Base-by-base conservation (phyloP, 2,113 vertebrate genomes). In the Dicaeum eximium region DNA sequence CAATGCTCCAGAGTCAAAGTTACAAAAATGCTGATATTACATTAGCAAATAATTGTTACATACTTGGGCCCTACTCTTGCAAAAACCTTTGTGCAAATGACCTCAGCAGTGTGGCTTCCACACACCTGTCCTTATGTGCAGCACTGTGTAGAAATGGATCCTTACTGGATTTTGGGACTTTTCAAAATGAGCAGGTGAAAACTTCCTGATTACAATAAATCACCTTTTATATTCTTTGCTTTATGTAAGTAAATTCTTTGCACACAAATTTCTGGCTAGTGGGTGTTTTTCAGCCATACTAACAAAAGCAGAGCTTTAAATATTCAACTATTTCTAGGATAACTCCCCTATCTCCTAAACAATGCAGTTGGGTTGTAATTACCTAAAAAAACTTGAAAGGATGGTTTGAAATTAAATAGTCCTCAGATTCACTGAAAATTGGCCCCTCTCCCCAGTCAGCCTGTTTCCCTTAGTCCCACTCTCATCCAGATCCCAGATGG, bases 401-500 rank as follows among this genome's bases (percentile, higher is more conserved):
- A 53, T 57, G 37, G 37, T 53, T 5, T 87, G 80, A 93, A 91
- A 51, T 62, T 57, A 57, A 89, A 33, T 33, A 86, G 35, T 50
- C n/a, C 45, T 72, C 18, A 54, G 61, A 92, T 40, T 33, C 53
- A 89, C 65, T 58, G 67, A 73, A 80, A 89, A 56, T 45, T 77
- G 57, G 58, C 78, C 95, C 21, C 82, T 89, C 80, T 95, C 62
- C 66, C 42, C 18, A 1, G 3, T 73, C 80, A 87, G 66, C 38
- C 53, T 66, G 47, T 64, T 90, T 83, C 38, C 71, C 45, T 65
- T 28, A 70, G 56, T 81, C 88, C 65, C 85, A 38, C 40, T 88
- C 80, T 81, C 47, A 89, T 79, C 65, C 70, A 85, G 31, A 91
- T 72, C 81, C 95, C 96, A 97, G 94, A 96, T 96, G 96, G 96